Percentiles rank a stretch among this genome's conserved stretches.
Conservation (phyloP, 1,140 invertebrate species). For the Drosophila kikkawai region DNA sequence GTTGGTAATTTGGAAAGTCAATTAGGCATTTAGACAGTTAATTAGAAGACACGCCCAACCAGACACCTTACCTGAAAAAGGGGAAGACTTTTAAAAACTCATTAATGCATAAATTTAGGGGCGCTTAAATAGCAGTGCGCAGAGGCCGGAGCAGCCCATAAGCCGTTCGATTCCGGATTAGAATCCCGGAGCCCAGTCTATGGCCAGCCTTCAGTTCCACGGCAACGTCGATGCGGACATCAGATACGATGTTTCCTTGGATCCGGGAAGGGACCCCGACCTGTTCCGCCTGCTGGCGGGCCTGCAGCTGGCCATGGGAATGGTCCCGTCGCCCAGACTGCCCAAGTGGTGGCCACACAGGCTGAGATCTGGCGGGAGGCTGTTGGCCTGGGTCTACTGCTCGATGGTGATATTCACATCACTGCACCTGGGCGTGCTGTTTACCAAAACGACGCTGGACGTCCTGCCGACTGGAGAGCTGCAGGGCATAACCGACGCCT, state of each 20-base stretch:
- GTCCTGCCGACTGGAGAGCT: slow-evolving; percentile 63
- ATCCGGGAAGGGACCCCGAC: slow-evolving; percentile 38
- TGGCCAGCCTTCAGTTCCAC: slow-evolving; percentile 67
- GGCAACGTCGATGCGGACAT: slow-evolving; percentile 54
- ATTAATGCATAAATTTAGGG: slow-evolving; percentile 77
- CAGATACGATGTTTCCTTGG: slow-evolving; percentile 39
- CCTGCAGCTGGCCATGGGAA: slow-evolving; percentile 41
- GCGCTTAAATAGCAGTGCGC: slow-evolving; percentile 54
- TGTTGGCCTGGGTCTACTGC: slow-evolving; percentile 25
- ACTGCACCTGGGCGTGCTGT: slow-evolving; percentile 65
- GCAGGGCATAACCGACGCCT: slow-evolving; percentile 72
- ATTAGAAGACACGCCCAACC: slow-evolving; percentile 41
- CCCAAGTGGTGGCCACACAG: slow-evolving; percentile 35
- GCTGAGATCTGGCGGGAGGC: slow-evolving; percentile 5
- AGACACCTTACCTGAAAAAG: slow-evolving; percentile 18
- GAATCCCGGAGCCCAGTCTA: slow-evolving; percentile 11
- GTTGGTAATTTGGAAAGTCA: slow-evolving; percentile 32
- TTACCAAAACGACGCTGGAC: slow-evolving; percentile 67
- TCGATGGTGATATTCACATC: slow-evolving; percentile 41
- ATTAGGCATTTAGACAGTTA: slow-evolving; percentile 60
- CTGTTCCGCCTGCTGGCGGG: slow-evolving; percentile 44
- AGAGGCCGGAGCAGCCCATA: slow-evolving; percentile 3
- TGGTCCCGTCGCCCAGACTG: slow-evolving; percentile 37
- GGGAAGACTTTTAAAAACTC: slow-evolving; percentile 78
- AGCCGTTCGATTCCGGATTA: slow-evolving; percentile 30